Conservation (phyloP, 2,888 invertebrate genomes). For the Cheilosia impressa region DNA sequence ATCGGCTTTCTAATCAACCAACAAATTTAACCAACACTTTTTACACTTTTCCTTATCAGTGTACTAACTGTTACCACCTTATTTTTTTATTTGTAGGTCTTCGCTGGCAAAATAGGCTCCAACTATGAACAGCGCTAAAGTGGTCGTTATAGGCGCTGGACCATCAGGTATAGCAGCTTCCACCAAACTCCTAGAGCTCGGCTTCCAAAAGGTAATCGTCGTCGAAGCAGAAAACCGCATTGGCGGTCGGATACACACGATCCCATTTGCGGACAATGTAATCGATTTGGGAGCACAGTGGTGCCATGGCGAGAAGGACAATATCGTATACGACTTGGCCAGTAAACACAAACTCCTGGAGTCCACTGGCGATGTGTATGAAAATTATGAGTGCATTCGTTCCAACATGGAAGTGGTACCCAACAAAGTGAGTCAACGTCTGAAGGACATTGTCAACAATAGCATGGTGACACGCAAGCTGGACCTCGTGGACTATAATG, state of each 20-base stretch:
- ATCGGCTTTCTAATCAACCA: too few species aligned
- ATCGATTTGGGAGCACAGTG: slow-evolving; percentile 83
- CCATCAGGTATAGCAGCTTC: slow-evolving; percentile 84
- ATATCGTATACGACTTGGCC: slow-evolving; percentile 81
- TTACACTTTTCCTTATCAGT: neutral
- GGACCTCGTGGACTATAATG: slow-evolving; percentile 80
- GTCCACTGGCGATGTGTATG: slow-evolving; percentile 81
- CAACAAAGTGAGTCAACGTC: slow-evolving; percentile 81
- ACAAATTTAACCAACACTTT: neutral
- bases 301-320: slow-evolving; percentile 84
- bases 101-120: neutral
- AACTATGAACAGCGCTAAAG: slow-evolving; percentile 78
- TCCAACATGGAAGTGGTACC: slow-evolving; percentile 83
- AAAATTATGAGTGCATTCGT: slow-evolving; percentile 81
- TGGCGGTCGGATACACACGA: slow-evolving; percentile 87
- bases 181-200: slow-evolving; percentile 83
- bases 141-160: slow-evolving; percentile 83
- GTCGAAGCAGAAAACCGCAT: slow-evolving; percentile 87
- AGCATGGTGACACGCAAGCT: slow-evolving; percentile 82
- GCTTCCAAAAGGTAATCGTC: slow-evolving; percentile 85
- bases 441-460: slow-evolving; percentile 83
- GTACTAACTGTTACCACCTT: neutral
- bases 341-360: slow-evolving; percentile 80
- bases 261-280: slow-evolving; percentile 85
- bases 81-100: slow-evolving; percentile 1